Evolutionary conservation across 2,797 vertebrate genomes (phyloP).

Genomic region (Molossus alvarezi): DNA sequence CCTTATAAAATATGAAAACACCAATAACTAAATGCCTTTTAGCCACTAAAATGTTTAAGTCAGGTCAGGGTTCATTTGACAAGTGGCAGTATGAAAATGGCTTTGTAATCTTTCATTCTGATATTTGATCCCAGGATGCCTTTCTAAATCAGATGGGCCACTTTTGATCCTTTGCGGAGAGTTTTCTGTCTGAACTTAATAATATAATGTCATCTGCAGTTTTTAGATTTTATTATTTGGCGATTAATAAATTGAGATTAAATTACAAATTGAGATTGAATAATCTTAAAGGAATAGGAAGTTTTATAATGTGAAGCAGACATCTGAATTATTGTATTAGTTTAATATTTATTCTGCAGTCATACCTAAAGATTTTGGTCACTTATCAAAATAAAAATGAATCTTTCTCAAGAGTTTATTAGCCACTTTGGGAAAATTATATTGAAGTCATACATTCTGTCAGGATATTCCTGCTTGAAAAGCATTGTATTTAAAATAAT

Average conservation of each 20-base stretch:
- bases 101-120: neutral
- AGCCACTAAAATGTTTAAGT: neutral
- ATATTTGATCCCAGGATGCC: neutral
- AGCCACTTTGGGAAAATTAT: conserved; percentile 63
- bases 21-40: neutral
- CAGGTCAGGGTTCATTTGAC: conserved; percentile 1
- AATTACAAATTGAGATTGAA: conserved; percentile 66
- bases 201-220: neutral
- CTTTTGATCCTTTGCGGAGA: conserved; percentile 47
- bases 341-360: conserved; percentile 73
- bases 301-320: conserved; percentile 61
- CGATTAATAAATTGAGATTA: conserved; percentile 55
- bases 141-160: neutral
- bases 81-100: neutral
- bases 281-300: conserved; percentile 53
- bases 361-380: too few relatives aligned
- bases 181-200: conserved; percentile 53
- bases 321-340: conserved; percentile 37
- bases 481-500: conserved; percentile 71
- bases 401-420: too few relatives aligned
- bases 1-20: neutral
- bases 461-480: conserved; percentile 67
- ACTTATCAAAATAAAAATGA: too few relatives aligned
- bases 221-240: conserved; percentile 69
- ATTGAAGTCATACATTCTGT: conserved; percentile 67